Evolutionary conservation across 1,140 invertebrate species (phyloP).

Genomic region (Eciton burchellii): DNA sequence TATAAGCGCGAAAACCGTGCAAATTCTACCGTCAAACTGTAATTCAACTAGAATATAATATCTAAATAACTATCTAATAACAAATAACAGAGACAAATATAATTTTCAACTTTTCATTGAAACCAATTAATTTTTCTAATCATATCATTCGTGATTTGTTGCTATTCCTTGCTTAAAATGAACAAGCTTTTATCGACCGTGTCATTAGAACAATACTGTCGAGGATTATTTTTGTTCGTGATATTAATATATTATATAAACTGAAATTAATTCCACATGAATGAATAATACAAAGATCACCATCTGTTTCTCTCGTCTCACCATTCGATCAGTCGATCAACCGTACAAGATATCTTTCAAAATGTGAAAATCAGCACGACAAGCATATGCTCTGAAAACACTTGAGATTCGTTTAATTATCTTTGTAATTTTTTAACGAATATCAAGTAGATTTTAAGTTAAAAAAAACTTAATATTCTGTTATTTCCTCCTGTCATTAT

Average conservation of each 20-base stretch:
- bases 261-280: background rate
- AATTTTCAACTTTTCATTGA: constrained; percentile 26
- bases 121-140: constrained; percentile 15
- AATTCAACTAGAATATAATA: constrained; percentile 29
- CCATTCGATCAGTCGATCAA: background rate
- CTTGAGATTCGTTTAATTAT: background rate
- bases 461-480: too few species aligned
- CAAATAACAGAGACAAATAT: background rate
- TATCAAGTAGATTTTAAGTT: too few species aligned
- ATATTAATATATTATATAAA: background rate
- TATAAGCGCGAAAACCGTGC: constrained; percentile 30
- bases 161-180: constrained; percentile 30
- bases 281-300: constrained; percentile 4
- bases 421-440: too few species aligned
- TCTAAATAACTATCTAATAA: background rate
- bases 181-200: constrained; percentile 35
- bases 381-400: background rate
- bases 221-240: background rate
- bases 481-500: too few species aligned
- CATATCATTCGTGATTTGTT: background rate
- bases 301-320: background rate
- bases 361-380: background rate
- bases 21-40: constrained; percentile 38
- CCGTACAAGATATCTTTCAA: background rate
- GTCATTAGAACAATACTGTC: constrained; percentile 1